Base-by-base conservation (phyloP, 2,113 vertebrate genomes). In the Carassius gibelio region DNA sequence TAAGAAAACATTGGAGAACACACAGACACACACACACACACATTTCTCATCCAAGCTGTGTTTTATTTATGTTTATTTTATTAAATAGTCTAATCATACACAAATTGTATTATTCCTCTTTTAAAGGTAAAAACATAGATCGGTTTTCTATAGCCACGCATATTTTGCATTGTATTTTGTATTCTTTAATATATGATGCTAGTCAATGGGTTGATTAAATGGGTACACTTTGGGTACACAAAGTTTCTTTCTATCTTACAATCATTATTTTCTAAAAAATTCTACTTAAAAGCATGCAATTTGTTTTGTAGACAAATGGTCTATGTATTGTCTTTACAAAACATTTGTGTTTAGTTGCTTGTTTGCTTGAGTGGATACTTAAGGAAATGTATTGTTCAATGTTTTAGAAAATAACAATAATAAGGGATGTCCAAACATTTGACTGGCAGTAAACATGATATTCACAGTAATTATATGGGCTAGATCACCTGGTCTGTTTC, bases 1-100 rank as follows among this genome's bases (percentile, higher is more conserved):
- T 95, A 94, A 94, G 93, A 48, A n/a, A n/a, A 2, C 38, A 45
- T 3, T 74, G 36, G 13, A 45, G 19, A 64, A 64, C n/a, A 64
- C 61, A 23, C n/a, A 64, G 11, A 45, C 9, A 72, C 38, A 38
- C 66, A 36, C 26, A 26, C 26, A 1, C 26, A 30, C 30, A 30
- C 66, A 69, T 36, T 34, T 71, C 17, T 71, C 34, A 9, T 8
- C 8, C 17, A 38, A 21, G 8, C 6, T 21, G 7, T 57, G 55
- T 71, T 38, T 13, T 23, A 21, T 10, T 72, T 74, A 4, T 64
- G n/a, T n/a, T 6, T n/a, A 1, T n/a, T 72, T 36, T 36, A 4
- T 19, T 17, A 69, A 19, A 2, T 3, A 69, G 8, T 4, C 3
- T 21, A 38, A 17, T 19, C 30, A 38, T 10, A 38, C 34, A 8